These are phyloP conservation scores for Phylloscopus collybita DNA, from an alignment of 2,797 vertebrate species.

Conservation along the genomic window DNA sequence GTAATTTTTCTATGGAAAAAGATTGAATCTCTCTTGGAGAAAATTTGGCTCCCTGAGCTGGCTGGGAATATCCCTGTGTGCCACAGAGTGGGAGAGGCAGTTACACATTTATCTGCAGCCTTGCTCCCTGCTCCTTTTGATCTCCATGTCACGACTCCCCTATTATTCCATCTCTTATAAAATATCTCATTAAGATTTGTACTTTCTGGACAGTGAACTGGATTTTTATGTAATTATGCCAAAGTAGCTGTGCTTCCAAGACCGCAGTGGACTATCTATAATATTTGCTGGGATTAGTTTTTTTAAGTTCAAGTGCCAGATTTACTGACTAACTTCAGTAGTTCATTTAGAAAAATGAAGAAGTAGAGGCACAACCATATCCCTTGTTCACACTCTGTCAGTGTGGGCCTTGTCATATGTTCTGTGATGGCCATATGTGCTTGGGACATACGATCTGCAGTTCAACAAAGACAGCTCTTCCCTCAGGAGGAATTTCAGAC, in stretches of 20 bases:
- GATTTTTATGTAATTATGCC: background rate
- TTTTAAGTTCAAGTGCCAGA: background rate
- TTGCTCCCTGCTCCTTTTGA: background rate
- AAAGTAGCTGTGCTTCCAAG: background rate
- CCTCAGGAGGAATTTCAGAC: background rate
- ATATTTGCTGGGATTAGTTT: background rate
- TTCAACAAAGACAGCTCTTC: background rate
- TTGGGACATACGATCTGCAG: background rate
- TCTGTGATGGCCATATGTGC: background rate
- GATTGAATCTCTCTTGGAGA: background rate
- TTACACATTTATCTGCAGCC: background rate
- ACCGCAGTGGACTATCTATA: background rate
- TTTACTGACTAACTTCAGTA: background rate
- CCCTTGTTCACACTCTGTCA: background rate
- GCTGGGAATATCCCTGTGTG: background rate
- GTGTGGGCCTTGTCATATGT: background rate
- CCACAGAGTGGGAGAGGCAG: background rate
- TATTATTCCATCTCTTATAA: background rate
- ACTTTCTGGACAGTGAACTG: background rate
- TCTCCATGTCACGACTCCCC: background rate
- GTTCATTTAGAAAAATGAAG: background rate
- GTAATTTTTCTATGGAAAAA: background rate
- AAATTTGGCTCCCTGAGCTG: background rate
- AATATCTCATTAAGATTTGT: slow-evolving; percentile 15
- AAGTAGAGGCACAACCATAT: background rate